A percentile compares a stretch with the other conserved stretches of the same genome.
These are phyloP conservation scores for Geotrupes spiniger DNA, from an alignment of 2,888 invertebrate species.

Conservation along the genomic window DNA sequence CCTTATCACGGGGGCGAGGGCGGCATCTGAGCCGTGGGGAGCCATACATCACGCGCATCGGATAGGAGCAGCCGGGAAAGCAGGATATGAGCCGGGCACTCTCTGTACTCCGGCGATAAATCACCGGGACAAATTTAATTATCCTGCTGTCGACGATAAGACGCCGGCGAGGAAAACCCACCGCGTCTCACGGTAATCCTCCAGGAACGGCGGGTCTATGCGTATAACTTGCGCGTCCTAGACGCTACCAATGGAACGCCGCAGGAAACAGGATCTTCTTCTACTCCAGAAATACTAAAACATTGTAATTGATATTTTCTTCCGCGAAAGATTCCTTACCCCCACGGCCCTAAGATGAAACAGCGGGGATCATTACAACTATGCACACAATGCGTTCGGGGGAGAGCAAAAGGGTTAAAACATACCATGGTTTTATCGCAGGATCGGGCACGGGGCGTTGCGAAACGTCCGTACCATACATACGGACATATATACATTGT, in stretches of 20 bases:
- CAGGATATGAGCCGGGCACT: slow-evolving; percentile 45
- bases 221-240: neutral
- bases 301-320: too few species aligned
- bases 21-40: slow-evolving; percentile 44
- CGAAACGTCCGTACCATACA: slow-evolving; percentile 1
- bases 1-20: slow-evolving; percentile 29
- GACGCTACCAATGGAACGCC: neutral
- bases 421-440: slow-evolving; percentile 14
- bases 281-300: too few species aligned
- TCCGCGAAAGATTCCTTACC: too few species aligned
- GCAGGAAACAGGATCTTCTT: too few species aligned
- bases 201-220: slow-evolving; percentile 10
- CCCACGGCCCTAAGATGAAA: too few species aligned
- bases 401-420: slow-evolving; percentile 11
- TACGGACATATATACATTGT: slow-evolving; percentile 15
- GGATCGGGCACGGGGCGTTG: neutral
- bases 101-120: slow-evolving; percentile 50
- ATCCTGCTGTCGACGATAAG: slow-evolving; percentile 58
- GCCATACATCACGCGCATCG: slow-evolving; percentile 46
- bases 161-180: slow-evolving; percentile 31
- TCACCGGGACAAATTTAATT: slow-evolving; percentile 60
- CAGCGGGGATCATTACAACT: too few species aligned
- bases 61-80: slow-evolving; percentile 35
- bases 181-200: slow-evolving; percentile 19
- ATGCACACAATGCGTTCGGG: too few species aligned